Evolutionary conservation across 2,797 vertebrate genomes (phyloP).

Genomic region (Xiphophorus birchmanni): DNA sequence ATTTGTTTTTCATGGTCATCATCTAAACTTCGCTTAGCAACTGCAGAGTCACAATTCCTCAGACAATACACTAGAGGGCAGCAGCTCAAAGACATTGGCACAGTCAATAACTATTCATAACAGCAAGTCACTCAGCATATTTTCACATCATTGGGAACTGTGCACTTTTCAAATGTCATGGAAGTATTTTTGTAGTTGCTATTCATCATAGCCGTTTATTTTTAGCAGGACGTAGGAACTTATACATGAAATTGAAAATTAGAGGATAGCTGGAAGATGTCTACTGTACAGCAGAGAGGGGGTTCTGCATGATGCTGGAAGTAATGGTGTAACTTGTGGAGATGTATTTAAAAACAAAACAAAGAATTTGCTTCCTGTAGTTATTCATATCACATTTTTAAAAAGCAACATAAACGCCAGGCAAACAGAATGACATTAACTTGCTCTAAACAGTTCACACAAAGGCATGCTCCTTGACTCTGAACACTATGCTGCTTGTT

Average conservation of each 20-base stretch:
- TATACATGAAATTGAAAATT: background rate
- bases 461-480: background rate
- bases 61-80: constrained; percentile 58
- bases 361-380: background rate
- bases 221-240: background rate
- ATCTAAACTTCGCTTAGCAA: background rate
- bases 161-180: background rate
- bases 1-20: background rate
- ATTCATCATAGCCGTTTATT: background rate
- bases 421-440: background rate
- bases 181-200: background rate
- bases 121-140: background rate
- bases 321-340: background rate
- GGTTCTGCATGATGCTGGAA: background rate
- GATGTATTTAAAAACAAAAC: background rate
- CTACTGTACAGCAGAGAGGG: background rate
- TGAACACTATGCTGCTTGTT: background rate
- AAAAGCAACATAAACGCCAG: background rate
- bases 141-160: background rate
- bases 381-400: background rate
- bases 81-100: constrained; percentile 27
- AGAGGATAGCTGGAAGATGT: background rate
- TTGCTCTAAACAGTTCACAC: background rate
- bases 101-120: background rate
- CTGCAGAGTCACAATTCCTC: constrained; percentile 13